phyloP scores from a whole-genome alignment of 2,797 vertebrate species.

The Poecilia gillii region DNA sequence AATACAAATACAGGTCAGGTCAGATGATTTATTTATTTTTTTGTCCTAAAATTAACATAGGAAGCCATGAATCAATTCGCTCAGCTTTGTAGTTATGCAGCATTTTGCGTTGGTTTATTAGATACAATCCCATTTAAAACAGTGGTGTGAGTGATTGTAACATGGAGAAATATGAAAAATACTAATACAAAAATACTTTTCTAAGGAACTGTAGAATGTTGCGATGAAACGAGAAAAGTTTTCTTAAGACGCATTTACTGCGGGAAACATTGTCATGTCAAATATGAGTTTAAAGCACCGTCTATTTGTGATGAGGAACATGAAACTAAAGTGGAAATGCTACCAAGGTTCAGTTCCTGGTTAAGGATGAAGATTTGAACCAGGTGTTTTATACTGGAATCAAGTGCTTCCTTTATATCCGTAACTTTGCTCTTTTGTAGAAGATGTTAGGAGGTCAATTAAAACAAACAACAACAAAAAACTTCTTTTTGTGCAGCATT shows the following conservation, averaged over 20 bases:
- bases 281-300: background rate
- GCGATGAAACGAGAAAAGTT: background rate
- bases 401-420: background rate
- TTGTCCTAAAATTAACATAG: background rate
- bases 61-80: background rate
- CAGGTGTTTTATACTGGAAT: background rate
- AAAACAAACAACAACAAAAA: fast-evolving
- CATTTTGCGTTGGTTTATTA: background rate
- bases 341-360: background rate
- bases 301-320: background rate
- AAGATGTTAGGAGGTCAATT: background rate
- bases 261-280: background rate
- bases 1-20: background rate
- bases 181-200: background rate
- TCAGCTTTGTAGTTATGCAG: background rate
- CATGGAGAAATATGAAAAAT: background rate
- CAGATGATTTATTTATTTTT: background rate
- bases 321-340: background rate
- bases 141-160: background rate
- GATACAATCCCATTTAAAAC: background rate
- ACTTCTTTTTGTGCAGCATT: background rate
- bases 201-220: background rate
- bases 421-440: too few species aligned
- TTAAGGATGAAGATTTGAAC: background rate
- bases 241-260: background rate